Evolutionary conservation across 2,888 invertebrate species (phyloP).

Genomic region (Chloroclysta siterata): DNA sequence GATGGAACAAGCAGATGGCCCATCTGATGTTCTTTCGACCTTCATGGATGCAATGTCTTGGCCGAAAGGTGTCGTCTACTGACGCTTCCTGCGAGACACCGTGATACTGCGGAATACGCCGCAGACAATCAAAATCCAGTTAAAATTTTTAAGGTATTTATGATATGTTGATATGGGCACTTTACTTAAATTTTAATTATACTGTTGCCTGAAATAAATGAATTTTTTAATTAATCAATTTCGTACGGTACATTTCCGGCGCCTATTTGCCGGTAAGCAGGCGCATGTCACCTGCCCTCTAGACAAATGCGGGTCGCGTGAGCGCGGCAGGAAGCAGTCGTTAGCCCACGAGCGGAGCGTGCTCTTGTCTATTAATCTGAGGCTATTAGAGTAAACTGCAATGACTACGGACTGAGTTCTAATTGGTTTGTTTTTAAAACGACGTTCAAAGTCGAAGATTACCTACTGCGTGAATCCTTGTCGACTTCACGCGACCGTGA

Average conservation of each 20-base stretch:
- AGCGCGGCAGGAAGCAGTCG: conserved; percentile 22
- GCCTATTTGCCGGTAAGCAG: not conserved
- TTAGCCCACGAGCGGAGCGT: conserved; percentile 18
- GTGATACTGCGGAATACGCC: too few relatives aligned
- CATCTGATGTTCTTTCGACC: too few relatives aligned
- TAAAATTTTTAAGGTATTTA: too few relatives aligned
- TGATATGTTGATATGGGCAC: too few relatives aligned
- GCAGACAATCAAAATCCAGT: too few relatives aligned
- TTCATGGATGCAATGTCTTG: too few relatives aligned
- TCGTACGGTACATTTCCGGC: not conserved
- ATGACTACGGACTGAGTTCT: conserved; percentile 8
- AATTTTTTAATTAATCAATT: too few relatives aligned
- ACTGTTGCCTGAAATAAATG: too few relatives aligned
- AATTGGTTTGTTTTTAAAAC: conserved; percentile 21
- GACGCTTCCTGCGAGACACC: too few relatives aligned
- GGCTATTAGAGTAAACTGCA: conserved; percentile 19
- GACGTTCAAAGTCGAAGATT: conserved; percentile 10
- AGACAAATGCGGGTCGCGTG: conserved; percentile 14
- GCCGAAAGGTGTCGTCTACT: too few relatives aligned
- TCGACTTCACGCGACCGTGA: not conserved
- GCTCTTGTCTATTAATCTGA: conserved; percentile 24
- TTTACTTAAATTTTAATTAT: too few relatives aligned
- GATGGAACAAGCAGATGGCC: too few relatives aligned
- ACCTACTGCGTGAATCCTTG: conserved; percentile 1
- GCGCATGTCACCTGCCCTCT: not conserved